Conservation (phyloP, 2,113 vertebrate species). For the Odontesthes bonariensis region DNA sequence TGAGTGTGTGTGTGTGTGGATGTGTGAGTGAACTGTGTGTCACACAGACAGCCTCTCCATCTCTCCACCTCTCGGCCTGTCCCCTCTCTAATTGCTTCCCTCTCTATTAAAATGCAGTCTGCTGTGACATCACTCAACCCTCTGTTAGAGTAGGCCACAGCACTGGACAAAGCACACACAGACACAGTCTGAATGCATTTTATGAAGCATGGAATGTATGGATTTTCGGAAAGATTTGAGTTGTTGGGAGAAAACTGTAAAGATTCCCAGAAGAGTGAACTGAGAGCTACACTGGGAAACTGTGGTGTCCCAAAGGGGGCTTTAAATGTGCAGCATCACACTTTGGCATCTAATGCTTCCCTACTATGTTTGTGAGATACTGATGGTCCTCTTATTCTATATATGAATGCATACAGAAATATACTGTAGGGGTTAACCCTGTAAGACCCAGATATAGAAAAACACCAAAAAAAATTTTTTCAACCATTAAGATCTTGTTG, state of each 20-base stretch:
- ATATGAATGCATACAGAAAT: too few species aligned
- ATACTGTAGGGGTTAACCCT: too few species aligned
- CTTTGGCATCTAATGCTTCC: background rate
- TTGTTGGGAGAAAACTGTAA: background rate
- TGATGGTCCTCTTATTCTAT: background rate
- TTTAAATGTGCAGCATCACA: slow-evolving; percentile 6
- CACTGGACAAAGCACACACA: slow-evolving; percentile 27
- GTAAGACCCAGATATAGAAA: too few species aligned
- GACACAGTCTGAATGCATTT: slow-evolving; percentile 7
- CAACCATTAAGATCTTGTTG: too few species aligned
- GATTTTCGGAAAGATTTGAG: slow-evolving; percentile 24
- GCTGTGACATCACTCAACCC: slow-evolving; percentile 83
- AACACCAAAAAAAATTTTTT: too few species aligned
- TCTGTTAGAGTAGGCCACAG: slow-evolving; percentile 60
- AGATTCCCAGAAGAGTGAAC: slow-evolving; percentile 4
- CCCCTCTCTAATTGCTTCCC: slow-evolving; percentile 82
- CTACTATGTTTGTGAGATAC: background rate
- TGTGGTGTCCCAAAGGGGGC: background rate
- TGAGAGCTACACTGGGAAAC: slow-evolving; percentile 2
- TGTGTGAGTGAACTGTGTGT: slow-evolving; percentile 76
- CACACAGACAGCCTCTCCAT: slow-evolving; percentile 75
- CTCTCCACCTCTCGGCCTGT: slow-evolving; percentile 79
- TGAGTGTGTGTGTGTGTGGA: slow-evolving; percentile 76
- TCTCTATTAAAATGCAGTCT: slow-evolving; percentile 85
- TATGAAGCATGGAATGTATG: slow-evolving; percentile 16